Percentiles rank a stretch among this genome's conserved stretches.
These are phyloP conservation scores for Monomorium pharaonis DNA, from an alignment of 1,140 invertebrate species.

Conservation along the genomic window DNA sequence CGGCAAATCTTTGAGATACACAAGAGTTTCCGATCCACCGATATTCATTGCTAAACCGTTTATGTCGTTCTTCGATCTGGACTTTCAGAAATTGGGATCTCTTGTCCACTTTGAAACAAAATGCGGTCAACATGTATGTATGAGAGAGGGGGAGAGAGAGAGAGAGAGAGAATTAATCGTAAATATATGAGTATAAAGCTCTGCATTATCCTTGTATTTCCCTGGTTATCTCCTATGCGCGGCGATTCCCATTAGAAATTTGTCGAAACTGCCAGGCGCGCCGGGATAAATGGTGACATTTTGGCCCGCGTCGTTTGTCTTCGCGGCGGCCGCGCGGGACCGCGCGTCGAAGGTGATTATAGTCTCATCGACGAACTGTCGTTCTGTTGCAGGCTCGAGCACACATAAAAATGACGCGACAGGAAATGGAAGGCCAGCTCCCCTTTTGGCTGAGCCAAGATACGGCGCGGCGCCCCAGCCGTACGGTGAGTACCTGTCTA, in stretches of 20 bases:
- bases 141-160: too few species aligned
- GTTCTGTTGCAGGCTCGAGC: conserved; percentile 83
- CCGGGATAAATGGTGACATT: conserved; percentile 37
- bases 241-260: conserved; percentile 27
- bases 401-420: conserved; percentile 84
- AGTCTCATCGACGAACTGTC: conserved; percentile 58
- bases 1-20: neutral
- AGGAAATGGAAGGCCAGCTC: conserved; percentile 89
- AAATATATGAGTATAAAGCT: neutral
- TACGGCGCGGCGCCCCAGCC: conserved; percentile 93
- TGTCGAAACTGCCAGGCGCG: neutral
- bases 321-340: neutral
- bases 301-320: conserved; percentile 35
- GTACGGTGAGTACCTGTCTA: conserved; percentile 89
- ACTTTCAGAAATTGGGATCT: neutral
- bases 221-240: neutral
- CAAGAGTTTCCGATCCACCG: neutral
- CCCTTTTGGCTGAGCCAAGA: conserved; percentile 93
- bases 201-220: neutral
- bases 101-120: neutral
- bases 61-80: neutral
- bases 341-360: conserved; percentile 26
- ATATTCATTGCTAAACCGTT: neutral
- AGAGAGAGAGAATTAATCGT: too few species aligned
- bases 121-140: too few species aligned